phyloP scores from a whole-genome alignment of 2,113 vertebrate genomes.

The Aramus guarauna region DNA sequence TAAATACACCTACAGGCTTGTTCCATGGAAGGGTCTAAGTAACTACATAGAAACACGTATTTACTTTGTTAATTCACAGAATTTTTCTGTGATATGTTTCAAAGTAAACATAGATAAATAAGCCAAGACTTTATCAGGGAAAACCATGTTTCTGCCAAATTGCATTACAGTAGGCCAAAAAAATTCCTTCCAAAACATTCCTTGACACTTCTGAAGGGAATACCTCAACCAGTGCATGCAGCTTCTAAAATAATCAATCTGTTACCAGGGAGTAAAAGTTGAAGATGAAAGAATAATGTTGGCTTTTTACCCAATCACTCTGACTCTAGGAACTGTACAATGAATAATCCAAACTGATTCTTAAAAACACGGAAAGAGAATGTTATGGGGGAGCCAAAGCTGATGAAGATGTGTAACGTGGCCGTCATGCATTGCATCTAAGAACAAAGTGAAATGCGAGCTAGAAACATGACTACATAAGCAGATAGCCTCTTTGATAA shows the following conservation, averaged over 20 bases:
- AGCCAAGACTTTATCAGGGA: neutral
- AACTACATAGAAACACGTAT: neutral
- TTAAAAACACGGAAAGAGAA: neutral
- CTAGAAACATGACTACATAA: neutral
- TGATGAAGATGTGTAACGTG: neutral
- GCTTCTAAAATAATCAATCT: neutral
- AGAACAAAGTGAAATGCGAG: neutral
- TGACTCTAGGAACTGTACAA: neutral
- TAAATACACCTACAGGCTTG: neutral
- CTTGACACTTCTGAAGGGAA: neutral
- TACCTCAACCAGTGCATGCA: neutral
- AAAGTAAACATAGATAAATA: neutral
- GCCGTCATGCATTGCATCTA: neutral
- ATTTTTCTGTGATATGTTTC: neutral
- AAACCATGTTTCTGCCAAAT: neutral
- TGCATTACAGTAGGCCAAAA: neutral
- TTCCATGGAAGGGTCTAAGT: neutral
- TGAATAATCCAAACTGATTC: neutral
- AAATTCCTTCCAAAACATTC: neutral
- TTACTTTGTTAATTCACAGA: neutral
- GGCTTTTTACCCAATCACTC: neutral
- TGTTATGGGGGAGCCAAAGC: neutral
- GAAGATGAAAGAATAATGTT: neutral
- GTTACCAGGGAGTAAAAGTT: neutral
- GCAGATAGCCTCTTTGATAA: neutral